These are phyloP conservation scores for Electrophaes corylata DNA, from an alignment of 2,888 invertebrate species.

Conservation along the genomic window DNA sequence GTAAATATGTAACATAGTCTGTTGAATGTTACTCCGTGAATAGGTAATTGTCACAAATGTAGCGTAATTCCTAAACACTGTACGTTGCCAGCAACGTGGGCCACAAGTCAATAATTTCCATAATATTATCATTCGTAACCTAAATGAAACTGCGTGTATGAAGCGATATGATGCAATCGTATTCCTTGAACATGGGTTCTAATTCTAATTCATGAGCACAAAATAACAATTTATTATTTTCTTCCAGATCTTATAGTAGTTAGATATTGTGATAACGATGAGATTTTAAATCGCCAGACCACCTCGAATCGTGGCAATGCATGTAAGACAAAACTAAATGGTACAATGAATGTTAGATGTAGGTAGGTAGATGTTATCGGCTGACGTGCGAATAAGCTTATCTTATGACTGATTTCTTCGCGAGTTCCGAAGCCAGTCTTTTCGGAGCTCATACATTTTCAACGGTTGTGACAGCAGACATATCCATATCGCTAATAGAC, in stretches of 20 bases:
- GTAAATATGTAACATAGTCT: conserved; percentile 78
- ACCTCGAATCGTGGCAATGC: conserved; percentile 62
- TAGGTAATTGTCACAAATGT: conserved; percentile 68
- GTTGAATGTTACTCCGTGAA: conserved; percentile 72
- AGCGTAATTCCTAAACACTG: conserved; percentile 38
- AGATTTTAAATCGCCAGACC: conserved; percentile 77
- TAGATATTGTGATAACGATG: conserved; percentile 83
- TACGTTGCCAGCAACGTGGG: conserved; percentile 41
- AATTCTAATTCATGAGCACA: conserved; percentile 68
- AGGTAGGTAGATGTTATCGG: conserved; percentile 61
- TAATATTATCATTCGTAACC: conserved; percentile 35
- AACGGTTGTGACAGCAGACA: conserved; percentile 82
- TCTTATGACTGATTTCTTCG: conserved; percentile 65
- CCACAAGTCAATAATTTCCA: conserved; percentile 38
- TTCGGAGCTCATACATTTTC: conserved; percentile 56
- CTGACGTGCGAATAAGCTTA: conserved; percentile 63
- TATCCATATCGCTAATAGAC: conserved; percentile 57
- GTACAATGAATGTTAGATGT: conserved; percentile 80
- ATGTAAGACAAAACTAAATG: conserved; percentile 69
- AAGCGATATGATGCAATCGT: conserved; percentile 36
- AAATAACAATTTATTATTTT: conserved; percentile 75
- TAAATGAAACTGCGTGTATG: conserved; percentile 30
- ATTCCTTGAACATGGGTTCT: conserved; percentile 49
- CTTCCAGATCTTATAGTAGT: conserved; percentile 80
- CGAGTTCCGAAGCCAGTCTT: conserved; percentile 63